Evolutionary conservation across 2,797 vertebrate species (phyloP).

Genomic region (Acanthornis magna): DNA sequence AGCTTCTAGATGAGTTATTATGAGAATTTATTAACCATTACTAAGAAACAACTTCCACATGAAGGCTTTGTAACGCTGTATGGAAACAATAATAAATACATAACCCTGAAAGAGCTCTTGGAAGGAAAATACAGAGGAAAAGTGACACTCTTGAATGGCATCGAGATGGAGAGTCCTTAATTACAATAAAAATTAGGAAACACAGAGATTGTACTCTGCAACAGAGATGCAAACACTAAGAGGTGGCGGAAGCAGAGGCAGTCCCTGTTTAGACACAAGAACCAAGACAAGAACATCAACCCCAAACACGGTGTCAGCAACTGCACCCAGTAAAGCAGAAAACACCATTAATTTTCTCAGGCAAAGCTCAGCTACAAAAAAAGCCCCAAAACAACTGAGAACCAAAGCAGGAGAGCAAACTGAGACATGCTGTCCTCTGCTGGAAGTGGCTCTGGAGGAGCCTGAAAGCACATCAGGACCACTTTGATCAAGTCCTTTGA

Average conservation of each 20-base stretch:
- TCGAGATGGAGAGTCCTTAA: neutral
- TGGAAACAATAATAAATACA: neutral
- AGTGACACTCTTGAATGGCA: neutral
- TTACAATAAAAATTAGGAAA: neutral
- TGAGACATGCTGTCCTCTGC: slow-evolving; percentile 50
- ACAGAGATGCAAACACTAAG: neutral
- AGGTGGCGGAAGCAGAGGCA: neutral
- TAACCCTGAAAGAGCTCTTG: neutral
- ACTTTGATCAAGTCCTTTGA: neutral
- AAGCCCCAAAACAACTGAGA: neutral
- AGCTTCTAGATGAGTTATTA: neutral
- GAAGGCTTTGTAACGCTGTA: neutral
- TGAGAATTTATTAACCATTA: neutral
- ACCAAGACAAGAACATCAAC: neutral
- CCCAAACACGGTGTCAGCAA: neutral
- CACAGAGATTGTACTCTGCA: neutral
- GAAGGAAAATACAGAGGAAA: neutral
- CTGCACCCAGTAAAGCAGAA: neutral
- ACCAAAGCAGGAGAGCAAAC: neutral
- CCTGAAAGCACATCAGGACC: neutral
- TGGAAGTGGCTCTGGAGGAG: slow-evolving; percentile 21
- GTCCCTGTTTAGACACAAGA: neutral
- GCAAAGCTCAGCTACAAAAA: neutral
- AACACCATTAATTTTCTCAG: neutral
- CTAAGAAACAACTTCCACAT: neutral